Conservation (phyloP, 2,888 invertebrate genomes). For the Hemicrepidius hirtus region DNA sequence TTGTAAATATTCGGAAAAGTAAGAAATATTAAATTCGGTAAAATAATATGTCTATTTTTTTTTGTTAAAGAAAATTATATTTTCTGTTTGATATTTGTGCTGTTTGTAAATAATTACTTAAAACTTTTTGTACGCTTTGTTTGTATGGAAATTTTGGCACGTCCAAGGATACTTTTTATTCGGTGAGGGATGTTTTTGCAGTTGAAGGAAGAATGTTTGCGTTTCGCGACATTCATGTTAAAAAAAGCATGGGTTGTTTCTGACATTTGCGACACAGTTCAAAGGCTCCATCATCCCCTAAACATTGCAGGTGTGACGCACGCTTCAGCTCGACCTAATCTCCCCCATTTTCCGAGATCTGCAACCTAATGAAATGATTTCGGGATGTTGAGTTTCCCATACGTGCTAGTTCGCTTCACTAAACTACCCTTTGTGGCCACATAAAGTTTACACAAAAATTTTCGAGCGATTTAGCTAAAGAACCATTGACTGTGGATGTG, state of each 20-base stretch:
- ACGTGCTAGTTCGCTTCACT: slow-evolving; percentile 57
- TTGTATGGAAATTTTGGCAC: slow-evolving; percentile 1
- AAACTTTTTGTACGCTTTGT: background rate
- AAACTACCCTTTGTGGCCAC: slow-evolving; percentile 50
- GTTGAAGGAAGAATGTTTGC: slow-evolving; percentile 9
- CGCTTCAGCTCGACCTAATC: slow-evolving; percentile 30
- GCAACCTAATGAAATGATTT: slow-evolving; percentile 58
- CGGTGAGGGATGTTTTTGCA: background rate
- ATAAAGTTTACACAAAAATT: slow-evolving; percentile 45
- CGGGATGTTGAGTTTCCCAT: slow-evolving; percentile 50
- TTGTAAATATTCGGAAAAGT: too few species aligned
- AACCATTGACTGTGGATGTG: slow-evolving; percentile 30
- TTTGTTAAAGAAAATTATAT: too few species aligned
- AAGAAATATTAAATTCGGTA: too few species aligned
- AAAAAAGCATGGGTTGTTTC: slow-evolving; percentile 13
- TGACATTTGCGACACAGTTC: slow-evolving; percentile 32
- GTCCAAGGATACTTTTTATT: slow-evolving; percentile 3
- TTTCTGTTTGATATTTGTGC: too few species aligned
- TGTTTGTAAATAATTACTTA: too few species aligned
- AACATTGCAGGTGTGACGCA: slow-evolving; percentile 36
- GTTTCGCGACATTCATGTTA: slow-evolving; percentile 6
- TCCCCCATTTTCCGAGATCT: slow-evolving; percentile 37
- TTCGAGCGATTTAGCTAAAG: slow-evolving; percentile 34
- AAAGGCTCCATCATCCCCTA: slow-evolving; percentile 16
- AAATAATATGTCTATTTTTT: too few species aligned